Percentiles rank a stretch among this genome's conserved stretches.
These are phyloP conservation scores for Apogon talboti DNA, from an alignment of 2,797 vertebrate genomes.

Conservation along the genomic window DNA sequence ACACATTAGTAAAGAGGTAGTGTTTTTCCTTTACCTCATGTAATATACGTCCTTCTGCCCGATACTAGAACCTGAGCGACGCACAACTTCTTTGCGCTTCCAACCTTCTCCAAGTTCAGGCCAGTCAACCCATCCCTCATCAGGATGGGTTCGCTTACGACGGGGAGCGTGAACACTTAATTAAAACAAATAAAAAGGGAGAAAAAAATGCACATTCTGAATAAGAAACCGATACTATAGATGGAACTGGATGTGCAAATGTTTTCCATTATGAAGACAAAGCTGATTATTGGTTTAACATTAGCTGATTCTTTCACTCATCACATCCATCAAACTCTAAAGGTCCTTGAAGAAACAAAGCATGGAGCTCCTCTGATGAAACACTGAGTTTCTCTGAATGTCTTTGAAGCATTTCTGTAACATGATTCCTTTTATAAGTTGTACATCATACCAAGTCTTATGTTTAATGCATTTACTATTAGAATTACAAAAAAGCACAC, in stretches of 20 bases:
- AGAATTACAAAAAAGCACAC: too few relatives aligned
- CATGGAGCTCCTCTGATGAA: too few relatives aligned
- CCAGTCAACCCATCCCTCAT: slow-evolving; percentile 89
- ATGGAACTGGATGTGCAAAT: too few relatives aligned
- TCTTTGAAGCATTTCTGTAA: too few relatives aligned
- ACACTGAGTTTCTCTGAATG: not conserved
- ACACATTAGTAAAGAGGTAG: not conserved
- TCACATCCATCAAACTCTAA: too few relatives aligned
- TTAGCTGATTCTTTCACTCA: not conserved
- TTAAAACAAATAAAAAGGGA: not conserved
- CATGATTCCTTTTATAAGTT: too few relatives aligned
- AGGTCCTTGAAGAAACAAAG: too few relatives aligned
- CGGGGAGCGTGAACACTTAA: slow-evolving; percentile 39
- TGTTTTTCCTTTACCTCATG: slow-evolving; percentile 80
- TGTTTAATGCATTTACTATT: too few relatives aligned
- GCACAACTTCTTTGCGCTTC: slow-evolving; percentile 89
- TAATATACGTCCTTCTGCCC: slow-evolving; percentile 92
- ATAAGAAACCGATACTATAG: too few relatives aligned
- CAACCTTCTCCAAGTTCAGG: slow-evolving; percentile 86
- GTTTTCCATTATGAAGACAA: too few relatives aligned
- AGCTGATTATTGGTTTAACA: not conserved
- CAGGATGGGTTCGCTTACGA: slow-evolving; percentile 62
- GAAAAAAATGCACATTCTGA: not conserved
- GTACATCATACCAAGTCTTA: too few relatives aligned
- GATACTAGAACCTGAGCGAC: slow-evolving; percentile 87